A percentile compares a stretch with the other conserved stretches of the same genome.
Evolutionary conservation across 2,888 invertebrate genomes (phyloP).

Genomic region (Drosophila austrosaltans): DNA sequence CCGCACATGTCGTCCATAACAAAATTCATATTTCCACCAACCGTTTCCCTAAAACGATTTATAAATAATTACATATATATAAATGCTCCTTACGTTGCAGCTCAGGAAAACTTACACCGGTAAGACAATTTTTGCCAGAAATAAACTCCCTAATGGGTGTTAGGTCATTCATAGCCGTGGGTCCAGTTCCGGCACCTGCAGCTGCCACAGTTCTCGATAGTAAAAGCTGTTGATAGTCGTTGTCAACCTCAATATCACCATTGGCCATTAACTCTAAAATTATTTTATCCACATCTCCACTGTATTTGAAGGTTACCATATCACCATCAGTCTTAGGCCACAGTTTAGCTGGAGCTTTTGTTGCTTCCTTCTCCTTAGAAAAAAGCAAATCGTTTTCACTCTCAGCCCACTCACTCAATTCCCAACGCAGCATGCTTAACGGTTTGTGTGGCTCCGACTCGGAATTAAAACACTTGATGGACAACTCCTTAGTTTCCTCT

Average conservation of each 20-base stretch:
- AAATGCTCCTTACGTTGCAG: rapidly evolving
- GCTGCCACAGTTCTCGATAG: slow-evolving; percentile 31
- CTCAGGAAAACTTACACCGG: slow-evolving; percentile 86
- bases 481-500: slow-evolving; percentile 90
- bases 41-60: slow-evolving; percentile 89
- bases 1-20: slow-evolving; percentile 93
- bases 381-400: slow-evolving; percentile 83
- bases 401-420: slow-evolving; percentile 89
- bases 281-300: slow-evolving; percentile 83
- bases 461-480: slow-evolving; percentile 89
- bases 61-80: neutral
- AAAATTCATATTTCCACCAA: slow-evolving; percentile 99
- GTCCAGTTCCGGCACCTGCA: slow-evolving; percentile 40
- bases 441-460: slow-evolving; percentile 89
- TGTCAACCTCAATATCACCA: slow-evolving; percentile 60
- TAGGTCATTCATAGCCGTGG: slow-evolving; percentile 83
- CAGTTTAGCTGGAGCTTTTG: slow-evolving; percentile 78
- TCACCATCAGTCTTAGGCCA: slow-evolving; percentile 63
- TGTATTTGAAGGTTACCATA: slow-evolving; percentile 66
- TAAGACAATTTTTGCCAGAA: slow-evolving; percentile 92
- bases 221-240: slow-evolving; percentile 43
- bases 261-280: slow-evolving; percentile 70
- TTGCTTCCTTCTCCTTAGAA: slow-evolving; percentile 73
- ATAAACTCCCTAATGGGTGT: slow-evolving; percentile 92
- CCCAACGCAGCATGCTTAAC: slow-evolving; percentile 88